Conservation (phyloP, 1,140 invertebrate species). For the Drosophila pseudoobscura region DNA sequence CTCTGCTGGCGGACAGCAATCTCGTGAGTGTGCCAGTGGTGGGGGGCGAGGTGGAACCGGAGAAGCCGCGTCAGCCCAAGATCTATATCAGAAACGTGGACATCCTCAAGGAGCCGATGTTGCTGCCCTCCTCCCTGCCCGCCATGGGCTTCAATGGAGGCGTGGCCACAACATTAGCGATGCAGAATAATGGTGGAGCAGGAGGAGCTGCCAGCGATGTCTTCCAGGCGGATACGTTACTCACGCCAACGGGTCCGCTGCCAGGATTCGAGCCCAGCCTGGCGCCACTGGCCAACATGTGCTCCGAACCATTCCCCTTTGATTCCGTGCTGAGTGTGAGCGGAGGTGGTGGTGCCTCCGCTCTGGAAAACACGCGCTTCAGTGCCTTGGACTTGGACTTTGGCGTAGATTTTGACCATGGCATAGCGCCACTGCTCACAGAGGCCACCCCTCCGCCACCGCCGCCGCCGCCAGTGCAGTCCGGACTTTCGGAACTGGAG, state of each 20-base stretch:
- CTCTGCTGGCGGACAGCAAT: slow-evolving; percentile 14
- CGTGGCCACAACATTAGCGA: background rate
- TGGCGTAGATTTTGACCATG: slow-evolving; percentile 58
- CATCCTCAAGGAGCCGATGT: slow-evolving; percentile 74
- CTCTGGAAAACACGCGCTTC: slow-evolving; percentile 47
- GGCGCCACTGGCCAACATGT: slow-evolving; percentile 60
- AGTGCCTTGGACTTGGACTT: slow-evolving; percentile 67
- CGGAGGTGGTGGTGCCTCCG: slow-evolving; percentile 14
- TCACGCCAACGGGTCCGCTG: slow-evolving; percentile 52
- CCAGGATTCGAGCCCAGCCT: slow-evolving; percentile 61
- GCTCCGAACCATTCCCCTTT: slow-evolving; percentile 56
- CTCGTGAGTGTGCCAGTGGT: slow-evolving; percentile 36
- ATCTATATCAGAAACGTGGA: slow-evolving; percentile 81
- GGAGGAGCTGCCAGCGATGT: slow-evolving; percentile 26
- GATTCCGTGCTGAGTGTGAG: slow-evolving; percentile 53
- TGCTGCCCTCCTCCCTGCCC: slow-evolving; percentile 45
- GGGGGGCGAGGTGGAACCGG: slow-evolving; percentile 21
- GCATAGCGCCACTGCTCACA: slow-evolving; percentile 30
- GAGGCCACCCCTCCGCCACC: slow-evolving; percentile 45
- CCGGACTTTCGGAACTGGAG: slow-evolving; percentile 19
- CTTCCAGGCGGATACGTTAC: slow-evolving; percentile 51
- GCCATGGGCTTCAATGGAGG: slow-evolving; percentile 57
- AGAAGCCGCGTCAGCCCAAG: slow-evolving; percentile 70
- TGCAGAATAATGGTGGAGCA: background rate
- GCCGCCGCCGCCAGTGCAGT: background rate